Percentiles rank a stretch among this genome's conserved stretches.
phyloP scores from a whole-genome alignment of 2,888 invertebrate genomes.

The Pilophorus perplexus region DNA sequence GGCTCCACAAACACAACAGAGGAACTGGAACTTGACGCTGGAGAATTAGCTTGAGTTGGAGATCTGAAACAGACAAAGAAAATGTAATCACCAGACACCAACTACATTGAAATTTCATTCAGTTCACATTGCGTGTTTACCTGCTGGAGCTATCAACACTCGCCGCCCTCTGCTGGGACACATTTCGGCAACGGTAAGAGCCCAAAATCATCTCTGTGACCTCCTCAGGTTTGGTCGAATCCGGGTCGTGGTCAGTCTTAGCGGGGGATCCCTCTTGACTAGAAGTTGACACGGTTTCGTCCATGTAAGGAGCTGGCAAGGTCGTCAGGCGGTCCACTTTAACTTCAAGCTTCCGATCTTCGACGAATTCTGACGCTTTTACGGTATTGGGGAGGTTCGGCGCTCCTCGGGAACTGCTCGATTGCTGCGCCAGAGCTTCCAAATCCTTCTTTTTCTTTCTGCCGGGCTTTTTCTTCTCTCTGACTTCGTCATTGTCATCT shows the following conservation, averaged over 20 bases:
- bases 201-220: slow-evolving; percentile 32
- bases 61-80: no score
- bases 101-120: no score
- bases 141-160: no score
- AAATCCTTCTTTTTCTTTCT: slow-evolving; percentile 13
- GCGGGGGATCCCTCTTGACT: slow-evolving; percentile 32
- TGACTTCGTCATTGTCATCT: neutral
- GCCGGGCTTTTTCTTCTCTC: slow-evolving; percentile 1
- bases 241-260: slow-evolving; percentile 23
- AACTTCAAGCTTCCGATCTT: slow-evolving; percentile 9
- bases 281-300: slow-evolving; percentile 34
- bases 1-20: slow-evolving; percentile 5
- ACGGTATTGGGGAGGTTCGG: neutral
- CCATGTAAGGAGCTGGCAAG: neutral
- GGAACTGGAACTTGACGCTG: slow-evolving; percentile 13
- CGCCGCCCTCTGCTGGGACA: no score
- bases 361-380: neutral
- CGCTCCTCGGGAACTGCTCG: no score
- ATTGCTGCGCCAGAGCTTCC: neutral
- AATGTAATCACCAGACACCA: no score
- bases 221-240: slow-evolving; percentile 21
- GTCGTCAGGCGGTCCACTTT: slow-evolving; percentile 6
- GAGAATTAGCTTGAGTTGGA: slow-evolving; percentile 11
- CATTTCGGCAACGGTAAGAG: no score
- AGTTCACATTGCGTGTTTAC: no score